Evolutionary conservation across 2,888 invertebrate genomes (phyloP), one percentile per base, ranked within the genome.

Genomic region (Autographa pulchrina): DNA sequence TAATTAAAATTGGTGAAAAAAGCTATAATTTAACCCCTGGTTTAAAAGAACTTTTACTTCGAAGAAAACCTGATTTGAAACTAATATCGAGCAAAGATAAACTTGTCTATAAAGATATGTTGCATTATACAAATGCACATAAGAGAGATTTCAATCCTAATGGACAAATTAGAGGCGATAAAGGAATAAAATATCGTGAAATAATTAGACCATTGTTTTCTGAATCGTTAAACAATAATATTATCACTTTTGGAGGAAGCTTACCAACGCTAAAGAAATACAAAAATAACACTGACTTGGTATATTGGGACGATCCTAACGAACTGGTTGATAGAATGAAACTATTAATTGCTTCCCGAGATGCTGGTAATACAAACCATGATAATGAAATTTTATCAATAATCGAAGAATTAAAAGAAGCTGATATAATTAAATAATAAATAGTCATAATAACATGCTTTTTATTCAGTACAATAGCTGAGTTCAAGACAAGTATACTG

Each of bases 391-490:
- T 25, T 25, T 58, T 58, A 20, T 20, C 59, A 59, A 59, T 59
- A 59, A 59, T 59, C 32, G 59, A 59, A 59, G 59, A 59, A 59
- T 59, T 59, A 59, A 59, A 59, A 59, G 59, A 59, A 59, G 59
- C 59, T 59, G 32, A 31, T 32, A 59, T 59, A 31, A 59, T 59
- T 31, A 20, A 59, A 59, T 25, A 59, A 59, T 59, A 59, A 59
- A 59, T 59, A 59, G 59, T 59, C 16, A 59, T 25, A 59, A 59
- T 32, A 59, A 20, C n/a, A 31, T 14, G 32, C 32, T 32, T 31
- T 59, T 59, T 31, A 59, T 59, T 59, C 32, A 59, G 59, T 59
- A 59, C 16, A 13, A 25, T 20, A 31, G 52, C 14, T 41, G 31
- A 59, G n/a, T 31, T 59, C 59, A 31, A 56, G 18, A 56, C 25